These are phyloP conservation scores for Poliocrania exsul DNA, from an alignment of 2,797 vertebrate genomes.

Conservation along the genomic window DNA sequence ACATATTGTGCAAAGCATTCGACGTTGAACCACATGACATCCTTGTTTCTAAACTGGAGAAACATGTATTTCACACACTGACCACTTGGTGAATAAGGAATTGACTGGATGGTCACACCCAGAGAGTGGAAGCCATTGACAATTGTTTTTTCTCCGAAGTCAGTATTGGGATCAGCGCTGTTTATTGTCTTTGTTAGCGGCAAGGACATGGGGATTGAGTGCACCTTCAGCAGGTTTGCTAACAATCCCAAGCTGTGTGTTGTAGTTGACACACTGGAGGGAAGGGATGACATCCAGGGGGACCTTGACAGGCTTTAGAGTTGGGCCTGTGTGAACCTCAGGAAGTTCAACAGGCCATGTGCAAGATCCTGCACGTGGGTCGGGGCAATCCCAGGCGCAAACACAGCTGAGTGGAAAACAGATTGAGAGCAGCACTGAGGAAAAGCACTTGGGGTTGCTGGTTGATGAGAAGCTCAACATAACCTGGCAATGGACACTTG, in stretches of 20 bases:
- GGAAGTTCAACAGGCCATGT: not conserved
- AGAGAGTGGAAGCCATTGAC: not conserved
- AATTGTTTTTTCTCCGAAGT: not conserved
- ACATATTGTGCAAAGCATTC: not conserved
- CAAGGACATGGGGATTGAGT: not conserved
- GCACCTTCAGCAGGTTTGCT: not conserved
- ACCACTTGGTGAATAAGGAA: not conserved
- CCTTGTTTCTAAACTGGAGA: not conserved
- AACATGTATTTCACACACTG: not conserved
- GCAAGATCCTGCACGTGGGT: not conserved
- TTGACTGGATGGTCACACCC: not conserved
- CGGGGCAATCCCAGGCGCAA: not conserved
- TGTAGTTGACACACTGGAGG: fast-evolving
- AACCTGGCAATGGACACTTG: not conserved
- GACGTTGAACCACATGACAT: not conserved
- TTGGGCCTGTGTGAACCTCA: not conserved
- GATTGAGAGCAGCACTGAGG: not conserved
- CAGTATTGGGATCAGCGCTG: not conserved
- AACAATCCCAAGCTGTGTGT: not conserved
- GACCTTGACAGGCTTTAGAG: not conserved
- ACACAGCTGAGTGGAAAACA: not conserved
- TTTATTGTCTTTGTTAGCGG: not conserved
- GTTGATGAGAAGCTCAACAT: not conserved
- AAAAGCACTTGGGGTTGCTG: not conserved
- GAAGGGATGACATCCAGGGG: not conserved